These are phyloP conservation scores for Anguilla pacifica DNA, from an alignment of 2,797 vertebrate species.

Conservation along the genomic window DNA sequence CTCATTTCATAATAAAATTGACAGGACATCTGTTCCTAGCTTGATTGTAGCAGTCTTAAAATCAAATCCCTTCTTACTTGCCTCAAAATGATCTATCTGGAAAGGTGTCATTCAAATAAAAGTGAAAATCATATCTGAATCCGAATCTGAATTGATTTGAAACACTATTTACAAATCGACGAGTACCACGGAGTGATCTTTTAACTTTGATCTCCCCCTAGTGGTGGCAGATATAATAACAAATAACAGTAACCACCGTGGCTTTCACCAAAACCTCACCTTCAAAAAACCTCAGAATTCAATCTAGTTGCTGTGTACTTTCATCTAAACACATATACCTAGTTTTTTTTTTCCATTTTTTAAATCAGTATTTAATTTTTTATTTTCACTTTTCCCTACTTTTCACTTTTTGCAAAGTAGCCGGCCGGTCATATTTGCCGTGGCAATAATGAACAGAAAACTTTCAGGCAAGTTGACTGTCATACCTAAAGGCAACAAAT, in stretches of 20 bases:
- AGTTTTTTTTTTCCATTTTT: neutral
- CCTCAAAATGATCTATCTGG: neutral
- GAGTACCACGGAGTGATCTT: neutral
- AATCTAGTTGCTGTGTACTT: neutral
- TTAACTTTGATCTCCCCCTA: neutral
- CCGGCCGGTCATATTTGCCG: too few species aligned
- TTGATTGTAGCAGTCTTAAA: neutral
- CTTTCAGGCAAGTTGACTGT: too few species aligned
- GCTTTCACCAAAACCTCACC: too few species aligned
- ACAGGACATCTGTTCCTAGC: neutral
- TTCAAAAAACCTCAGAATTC: too few species aligned
- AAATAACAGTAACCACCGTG: too few species aligned
- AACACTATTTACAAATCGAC: neutral
- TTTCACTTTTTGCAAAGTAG: too few species aligned
- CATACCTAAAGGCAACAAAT: too few species aligned
- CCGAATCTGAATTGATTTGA: too few species aligned
- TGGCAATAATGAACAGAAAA: too few species aligned
- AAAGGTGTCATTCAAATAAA: neutral
- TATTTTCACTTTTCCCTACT: neutral
- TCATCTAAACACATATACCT: neutral
- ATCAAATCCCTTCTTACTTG: neutral
- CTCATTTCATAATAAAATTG: neutral
- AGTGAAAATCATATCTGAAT: too few species aligned
- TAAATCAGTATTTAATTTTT: neutral
- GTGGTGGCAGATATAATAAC: neutral